Conservation (phyloP, 2,797 vertebrate species). For the Orestias chungarensis region DNA sequence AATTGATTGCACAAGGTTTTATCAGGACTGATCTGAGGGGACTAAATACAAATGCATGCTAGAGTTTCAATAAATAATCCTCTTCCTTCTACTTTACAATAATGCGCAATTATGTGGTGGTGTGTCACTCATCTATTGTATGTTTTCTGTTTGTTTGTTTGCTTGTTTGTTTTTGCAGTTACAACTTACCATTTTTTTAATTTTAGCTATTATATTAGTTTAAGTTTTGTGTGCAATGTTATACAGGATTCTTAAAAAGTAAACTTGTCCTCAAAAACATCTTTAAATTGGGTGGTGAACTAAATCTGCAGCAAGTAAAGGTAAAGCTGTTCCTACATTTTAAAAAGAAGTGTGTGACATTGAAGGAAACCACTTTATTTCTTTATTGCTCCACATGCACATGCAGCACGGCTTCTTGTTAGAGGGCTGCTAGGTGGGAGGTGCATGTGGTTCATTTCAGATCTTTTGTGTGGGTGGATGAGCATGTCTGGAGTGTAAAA, state of each 20-base stretch:
- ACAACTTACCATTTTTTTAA: neutral
- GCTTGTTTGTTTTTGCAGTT: neutral
- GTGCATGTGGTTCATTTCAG: conserved; percentile 58
- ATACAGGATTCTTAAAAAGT: neutral
- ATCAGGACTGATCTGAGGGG: too few relatives aligned
- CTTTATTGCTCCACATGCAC: conserved; percentile 19
- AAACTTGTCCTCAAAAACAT: conserved; percentile 3
- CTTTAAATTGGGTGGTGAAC: conserved; percentile 8
- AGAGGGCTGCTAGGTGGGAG: conserved; percentile 64
- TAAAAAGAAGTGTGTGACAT: conserved; percentile 7
- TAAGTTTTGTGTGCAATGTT: neutral
- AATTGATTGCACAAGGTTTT: too few relatives aligned
- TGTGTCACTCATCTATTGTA: neutral
- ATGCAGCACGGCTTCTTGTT: conserved; percentile 52
- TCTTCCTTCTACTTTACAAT: neutral
- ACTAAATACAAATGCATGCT: neutral
- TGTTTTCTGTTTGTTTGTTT: too few relatives aligned
- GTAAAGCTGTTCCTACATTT: conserved; percentile 23
- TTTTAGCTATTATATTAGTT: neutral
- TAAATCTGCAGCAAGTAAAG: conserved; percentile 24
- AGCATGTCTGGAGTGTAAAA: conserved; percentile 71
- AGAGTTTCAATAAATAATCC: neutral
- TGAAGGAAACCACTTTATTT: conserved; percentile 26
- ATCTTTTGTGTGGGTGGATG: conserved; percentile 70
- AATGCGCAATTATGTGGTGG: neutral